Conservation (phyloP, 2,797 vertebrate species). For the Sebastolobus altivelis region DNA sequence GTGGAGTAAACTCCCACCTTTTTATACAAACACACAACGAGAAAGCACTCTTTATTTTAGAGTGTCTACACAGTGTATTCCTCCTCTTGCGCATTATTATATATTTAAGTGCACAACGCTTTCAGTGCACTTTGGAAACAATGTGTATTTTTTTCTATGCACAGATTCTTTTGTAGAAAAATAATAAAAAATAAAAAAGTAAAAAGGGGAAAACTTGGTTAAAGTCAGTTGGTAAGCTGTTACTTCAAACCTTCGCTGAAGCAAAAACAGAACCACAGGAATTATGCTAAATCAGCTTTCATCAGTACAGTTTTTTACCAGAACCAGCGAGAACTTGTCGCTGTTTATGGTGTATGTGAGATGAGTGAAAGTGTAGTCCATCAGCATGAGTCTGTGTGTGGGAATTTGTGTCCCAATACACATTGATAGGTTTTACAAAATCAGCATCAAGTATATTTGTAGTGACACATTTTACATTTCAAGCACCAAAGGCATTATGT, state of each 20-base stretch:
- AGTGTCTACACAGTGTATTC: slow-evolving; percentile 41
- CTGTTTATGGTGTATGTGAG: background rate
- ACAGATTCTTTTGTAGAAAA: slow-evolving; percentile 74
- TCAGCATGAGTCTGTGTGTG: background rate
- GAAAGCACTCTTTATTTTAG: slow-evolving; percentile 46
- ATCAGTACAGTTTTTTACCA: background rate
- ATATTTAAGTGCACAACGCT: slow-evolving; percentile 64
- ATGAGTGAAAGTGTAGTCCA: background rate
- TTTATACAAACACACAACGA: slow-evolving; percentile 48
- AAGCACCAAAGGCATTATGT: slow-evolving; percentile 12
- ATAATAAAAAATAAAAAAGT: background rate
- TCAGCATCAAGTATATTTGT: slow-evolving; percentile 5
- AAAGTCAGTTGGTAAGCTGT: slow-evolving; percentile 36
- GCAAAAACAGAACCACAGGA: slow-evolving; percentile 13
- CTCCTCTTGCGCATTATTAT: slow-evolving; percentile 49
- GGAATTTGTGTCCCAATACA: background rate
- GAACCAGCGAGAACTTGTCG: background rate
- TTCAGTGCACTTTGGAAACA: slow-evolving; percentile 72
- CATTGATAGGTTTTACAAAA: background rate
- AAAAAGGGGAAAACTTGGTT: slow-evolving; percentile 44
- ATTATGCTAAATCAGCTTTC: slow-evolving; percentile 17
- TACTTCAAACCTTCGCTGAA: slow-evolving; percentile 9
- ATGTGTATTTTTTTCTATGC: slow-evolving; percentile 72
- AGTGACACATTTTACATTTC: background rate
- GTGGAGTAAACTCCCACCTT: slow-evolving; percentile 42